Conservation (phyloP, 2,797 vertebrate species). For the Micromesistius poutassou region DNA sequence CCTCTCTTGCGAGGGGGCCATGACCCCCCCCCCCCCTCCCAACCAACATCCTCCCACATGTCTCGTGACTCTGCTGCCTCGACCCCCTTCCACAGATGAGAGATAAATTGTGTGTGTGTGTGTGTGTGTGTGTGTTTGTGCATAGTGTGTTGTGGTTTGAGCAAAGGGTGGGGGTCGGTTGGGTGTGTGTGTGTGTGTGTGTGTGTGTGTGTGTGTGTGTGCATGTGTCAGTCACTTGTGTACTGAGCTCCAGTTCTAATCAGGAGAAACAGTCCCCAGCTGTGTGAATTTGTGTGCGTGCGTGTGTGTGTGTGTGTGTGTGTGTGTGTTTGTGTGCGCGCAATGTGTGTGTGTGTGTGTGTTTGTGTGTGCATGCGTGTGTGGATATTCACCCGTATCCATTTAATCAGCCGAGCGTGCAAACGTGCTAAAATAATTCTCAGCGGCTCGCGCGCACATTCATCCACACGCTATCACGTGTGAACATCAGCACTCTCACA, state of each 20-base stretch:
- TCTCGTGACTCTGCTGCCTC: slow-evolving; percentile 41
- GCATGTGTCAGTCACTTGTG: slow-evolving; percentile 46
- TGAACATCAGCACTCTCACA: slow-evolving; percentile 16
- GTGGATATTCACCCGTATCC: slow-evolving; percentile 14
- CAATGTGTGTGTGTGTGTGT: slow-evolving; percentile 8
- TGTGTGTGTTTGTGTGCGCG: slow-evolving; percentile 32
- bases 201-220: slow-evolving; percentile 15
- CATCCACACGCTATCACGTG: slow-evolving; percentile 19
- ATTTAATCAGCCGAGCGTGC: slow-evolving; percentile 48
- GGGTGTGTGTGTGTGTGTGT: slow-evolving; percentile 26
- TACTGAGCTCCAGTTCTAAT: slow-evolving; percentile 55
- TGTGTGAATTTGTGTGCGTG: slow-evolving; percentile 40
- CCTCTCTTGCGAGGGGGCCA: background rate
- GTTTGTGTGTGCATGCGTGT: slow-evolving; percentile 28
- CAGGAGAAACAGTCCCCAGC: slow-evolving; percentile 49
- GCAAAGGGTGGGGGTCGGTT: background rate
- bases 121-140: slow-evolving; percentile 14
- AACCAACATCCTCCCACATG: slow-evolving; percentile 26
- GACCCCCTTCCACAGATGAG: slow-evolving; percentile 51
- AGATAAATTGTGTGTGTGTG: slow-evolving; percentile 39
- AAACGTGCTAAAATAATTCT: slow-evolving; percentile 13
- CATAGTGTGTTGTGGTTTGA: slow-evolving; percentile 36
- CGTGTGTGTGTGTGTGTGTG: slow-evolving; percentile 12
- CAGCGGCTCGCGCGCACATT: slow-evolving; percentile 13
- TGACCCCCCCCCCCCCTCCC: slow-evolving; percentile 32